Base-by-base conservation (phyloP, 2,888 invertebrate species). In the Apomyelois bistriatella region DNA sequence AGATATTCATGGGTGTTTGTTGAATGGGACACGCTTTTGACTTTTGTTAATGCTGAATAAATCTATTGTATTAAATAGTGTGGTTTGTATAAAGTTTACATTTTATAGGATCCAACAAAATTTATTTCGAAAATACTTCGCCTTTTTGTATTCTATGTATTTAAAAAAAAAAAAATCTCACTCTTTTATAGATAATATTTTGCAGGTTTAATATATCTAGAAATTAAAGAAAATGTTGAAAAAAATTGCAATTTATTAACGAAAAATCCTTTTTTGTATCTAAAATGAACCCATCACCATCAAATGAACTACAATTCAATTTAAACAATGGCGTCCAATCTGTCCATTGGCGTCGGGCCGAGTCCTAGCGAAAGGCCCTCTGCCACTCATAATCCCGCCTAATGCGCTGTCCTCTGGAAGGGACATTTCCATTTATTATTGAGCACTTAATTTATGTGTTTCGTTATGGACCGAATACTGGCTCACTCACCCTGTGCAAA, bases 341-440 rank as follows among this genome's bases (percentile, higher is more conserved):
- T 43, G 52, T 36, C 43, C 52, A 52, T 51, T 30, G 49, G 30
- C 8, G 37, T 35, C 32, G 38, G 51, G 17, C 43, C 70, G 74
- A 79, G 75, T 73, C 74, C 75, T 74, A 72, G 82, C 79, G 22
- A 81, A 76, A 77, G 76, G 71, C 76, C 74, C 80, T 80, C 76
- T 42, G 43, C 43, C 43, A 43, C 82, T 87, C 87, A 87, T 90
- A 90, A 89, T 88, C 89, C 89, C 83, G 84, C 85, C 82, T 89
- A 90, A 89, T 87, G 87, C 88, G 84, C 87, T 85, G 89, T 87
- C 88, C 88, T 86, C 90, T 91, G 91, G 86, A 82, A 83, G 80
- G 89, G 91, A 91, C 91, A 91, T 87, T 89, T 88, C 90, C 90
- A 91, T 91, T 91, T 91, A 91, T 91, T 91, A 91, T 90, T 90